Evolutionary conservation across 1,140 invertebrate genomes (phyloP).

Genomic region (Amphibalanus amphitrite): DNA sequence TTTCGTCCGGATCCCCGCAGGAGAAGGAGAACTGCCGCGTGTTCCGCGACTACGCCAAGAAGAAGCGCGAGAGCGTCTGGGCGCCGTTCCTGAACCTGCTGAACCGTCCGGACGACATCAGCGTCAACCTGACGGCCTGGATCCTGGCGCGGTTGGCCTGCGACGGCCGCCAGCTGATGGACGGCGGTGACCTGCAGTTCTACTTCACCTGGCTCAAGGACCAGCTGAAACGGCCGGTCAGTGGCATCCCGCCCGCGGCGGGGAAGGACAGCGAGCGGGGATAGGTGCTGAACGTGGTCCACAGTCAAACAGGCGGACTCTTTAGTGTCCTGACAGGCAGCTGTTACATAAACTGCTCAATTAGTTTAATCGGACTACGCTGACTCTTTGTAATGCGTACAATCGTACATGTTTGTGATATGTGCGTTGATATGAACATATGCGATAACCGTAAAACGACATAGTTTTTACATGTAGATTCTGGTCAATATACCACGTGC

Average conservation of each 20-base stretch:
- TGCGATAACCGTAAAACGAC: too few species aligned
- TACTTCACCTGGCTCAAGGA: conserved; percentile 97
- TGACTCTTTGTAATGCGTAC: too few species aligned
- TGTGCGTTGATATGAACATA: too few species aligned
- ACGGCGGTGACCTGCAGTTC: conserved; percentile 84
- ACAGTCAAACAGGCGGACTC: too few species aligned
- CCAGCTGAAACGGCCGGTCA: conserved; percentile 69
- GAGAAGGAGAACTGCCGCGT: conserved; percentile 30
- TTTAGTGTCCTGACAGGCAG: too few species aligned
- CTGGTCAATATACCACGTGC: too few species aligned
- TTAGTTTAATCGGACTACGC: too few species aligned
- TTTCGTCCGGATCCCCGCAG: neutral
- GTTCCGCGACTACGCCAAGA: conserved; percentile 73
- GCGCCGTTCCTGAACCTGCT: conserved; percentile 89
- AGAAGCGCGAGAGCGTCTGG: conserved; percentile 75
- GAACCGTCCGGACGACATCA: conserved; percentile 89
- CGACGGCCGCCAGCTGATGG: conserved; percentile 83
- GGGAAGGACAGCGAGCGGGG: too few species aligned
- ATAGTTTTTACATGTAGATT: too few species aligned
- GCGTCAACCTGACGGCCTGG: conserved; percentile 92
- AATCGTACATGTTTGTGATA: too few species aligned
- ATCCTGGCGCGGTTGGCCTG: conserved; percentile 97
- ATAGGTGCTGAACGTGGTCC: too few species aligned
- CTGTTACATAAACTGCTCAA: too few species aligned
- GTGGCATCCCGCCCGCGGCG: conserved; percentile 17